Evolutionary conservation across 2,113 vertebrate genomes (phyloP).

Genomic region (Centropristis striata): DNA sequence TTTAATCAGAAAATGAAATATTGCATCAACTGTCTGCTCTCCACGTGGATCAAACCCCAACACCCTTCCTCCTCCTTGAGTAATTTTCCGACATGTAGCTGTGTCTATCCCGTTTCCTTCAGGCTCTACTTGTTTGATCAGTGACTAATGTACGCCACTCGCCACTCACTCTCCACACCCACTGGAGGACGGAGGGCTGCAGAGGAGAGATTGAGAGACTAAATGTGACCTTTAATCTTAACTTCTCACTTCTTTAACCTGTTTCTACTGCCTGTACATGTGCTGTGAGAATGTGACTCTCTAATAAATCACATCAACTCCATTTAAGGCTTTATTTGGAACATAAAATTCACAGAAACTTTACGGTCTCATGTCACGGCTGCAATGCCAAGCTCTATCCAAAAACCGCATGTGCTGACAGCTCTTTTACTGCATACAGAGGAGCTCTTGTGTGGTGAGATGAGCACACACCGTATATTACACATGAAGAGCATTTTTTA

Average conservation of each 20-base stretch:
- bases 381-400: constrained; percentile 25
- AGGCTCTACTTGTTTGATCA: constrained; percentile 78
- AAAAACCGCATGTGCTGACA: constrained; percentile 49
- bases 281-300: constrained; percentile 23
- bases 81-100: constrained; percentile 68
- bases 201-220: constrained; percentile 25
- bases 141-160: constrained; percentile 81
- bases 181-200: constrained; percentile 23
- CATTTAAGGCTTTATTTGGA: constrained; percentile 27
- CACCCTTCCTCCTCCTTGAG: constrained; percentile 41
- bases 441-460: constrained; percentile 37
- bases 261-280: constrained; percentile 33
- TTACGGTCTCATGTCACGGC: constrained; percentile 24
- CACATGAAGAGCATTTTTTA: constrained; percentile 47
- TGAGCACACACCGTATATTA: constrained; percentile 46
- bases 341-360: constrained; percentile 26
- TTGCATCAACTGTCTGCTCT: constrained; percentile 35
- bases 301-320: constrained; percentile 36
- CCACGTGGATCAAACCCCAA: constrained; percentile 15
- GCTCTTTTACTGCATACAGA: constrained; percentile 51
- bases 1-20: constrained; percentile 31
- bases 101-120: constrained; percentile 69
- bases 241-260: constrained; percentile 29
- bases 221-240: constrained; percentile 28
- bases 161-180: constrained; percentile 71